These are phyloP conservation scores for Thereva unica DNA, from an alignment of 2,888 invertebrate genomes.

Conservation along the genomic window DNA sequence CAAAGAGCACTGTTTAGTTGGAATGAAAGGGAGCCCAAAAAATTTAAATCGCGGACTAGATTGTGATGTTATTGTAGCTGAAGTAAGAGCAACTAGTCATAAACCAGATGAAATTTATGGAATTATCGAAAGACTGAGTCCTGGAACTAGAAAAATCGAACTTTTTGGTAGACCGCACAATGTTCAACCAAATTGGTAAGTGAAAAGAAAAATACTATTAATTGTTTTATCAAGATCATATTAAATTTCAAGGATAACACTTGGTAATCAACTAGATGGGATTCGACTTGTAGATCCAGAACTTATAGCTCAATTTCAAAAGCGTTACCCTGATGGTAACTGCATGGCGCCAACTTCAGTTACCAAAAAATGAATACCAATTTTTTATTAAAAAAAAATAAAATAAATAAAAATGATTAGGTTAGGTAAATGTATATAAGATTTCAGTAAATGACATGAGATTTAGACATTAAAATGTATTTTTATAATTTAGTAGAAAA, in stretches of 20 bases:
- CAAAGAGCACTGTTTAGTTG: constrained; percentile 95
- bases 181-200: constrained; percentile 94
- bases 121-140: constrained; percentile 93
- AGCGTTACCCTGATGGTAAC: constrained; percentile 88
- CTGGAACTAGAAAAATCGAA: constrained; percentile 96
- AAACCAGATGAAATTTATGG: constrained; percentile 99
- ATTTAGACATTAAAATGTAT: too few relatives aligned
- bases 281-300: constrained; percentile 91
- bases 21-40: constrained; percentile 93
- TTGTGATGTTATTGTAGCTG: constrained; percentile 97
- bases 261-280: constrained; percentile 96
- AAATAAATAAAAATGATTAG: background rate
- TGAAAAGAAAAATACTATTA: constrained; percentile 8
- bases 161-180: constrained; percentile 96
- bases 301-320: constrained; percentile 84
- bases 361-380: constrained; percentile 41
- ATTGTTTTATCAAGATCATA: constrained; percentile 1
- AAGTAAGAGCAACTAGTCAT: constrained; percentile 96
- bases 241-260: constrained; percentile 69
- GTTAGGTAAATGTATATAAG: too few relatives aligned
- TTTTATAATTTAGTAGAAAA: too few relatives aligned
- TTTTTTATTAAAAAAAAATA: constrained; percentile 7
- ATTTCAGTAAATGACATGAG: too few relatives aligned
- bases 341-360: constrained; percentile 56
- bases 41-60: constrained; percentile 91